Conservation (phyloP, 2,113 vertebrate species). For the Coreoperca whiteheadi region DNA sequence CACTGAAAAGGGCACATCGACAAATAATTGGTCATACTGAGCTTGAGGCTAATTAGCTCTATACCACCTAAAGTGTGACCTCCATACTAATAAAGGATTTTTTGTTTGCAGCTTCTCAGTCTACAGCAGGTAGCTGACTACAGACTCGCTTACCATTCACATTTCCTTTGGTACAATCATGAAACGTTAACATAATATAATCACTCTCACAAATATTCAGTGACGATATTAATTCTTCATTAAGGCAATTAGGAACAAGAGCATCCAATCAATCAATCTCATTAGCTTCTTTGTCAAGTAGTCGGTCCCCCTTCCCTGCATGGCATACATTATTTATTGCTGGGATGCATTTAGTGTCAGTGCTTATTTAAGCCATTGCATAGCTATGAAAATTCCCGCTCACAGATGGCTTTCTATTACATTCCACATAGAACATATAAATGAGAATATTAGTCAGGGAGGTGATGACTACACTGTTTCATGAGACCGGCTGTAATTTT, state of each 20-base stretch:
- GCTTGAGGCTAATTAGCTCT: conserved; percentile 69
- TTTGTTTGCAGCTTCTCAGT: conserved; percentile 38
- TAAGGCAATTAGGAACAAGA: conserved; percentile 63
- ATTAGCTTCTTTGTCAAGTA: conserved; percentile 64
- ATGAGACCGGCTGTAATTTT: conserved; percentile 45
- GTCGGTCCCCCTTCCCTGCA: conserved; percentile 18
- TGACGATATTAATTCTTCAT: conserved; percentile 69
- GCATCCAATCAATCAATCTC: conserved; percentile 69
- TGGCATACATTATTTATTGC: conserved; percentile 51
- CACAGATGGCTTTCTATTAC: conserved; percentile 62
- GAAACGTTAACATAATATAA: conserved; percentile 54
- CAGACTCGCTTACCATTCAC: background rate
- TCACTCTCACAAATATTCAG: conserved; percentile 64
- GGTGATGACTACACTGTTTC: conserved; percentile 49
- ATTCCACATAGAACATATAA: conserved; percentile 42
- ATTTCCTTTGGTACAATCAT: conserved; percentile 40
- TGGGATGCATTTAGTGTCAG: conserved; percentile 44
- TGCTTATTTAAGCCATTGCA: conserved; percentile 48
- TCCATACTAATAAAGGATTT: conserved; percentile 61
- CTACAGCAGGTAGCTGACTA: conserved; percentile 48
- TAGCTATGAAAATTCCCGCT: conserved; percentile 34
- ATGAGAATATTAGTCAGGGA: conserved; percentile 58
- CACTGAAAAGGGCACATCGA: conserved; percentile 72
- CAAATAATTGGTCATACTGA: conserved; percentile 67
- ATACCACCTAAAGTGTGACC: conserved; percentile 69